Evolutionary conservation across 2,888 invertebrate genomes (phyloP).

Genomic region (Amblyjoppa proteus): DNA sequence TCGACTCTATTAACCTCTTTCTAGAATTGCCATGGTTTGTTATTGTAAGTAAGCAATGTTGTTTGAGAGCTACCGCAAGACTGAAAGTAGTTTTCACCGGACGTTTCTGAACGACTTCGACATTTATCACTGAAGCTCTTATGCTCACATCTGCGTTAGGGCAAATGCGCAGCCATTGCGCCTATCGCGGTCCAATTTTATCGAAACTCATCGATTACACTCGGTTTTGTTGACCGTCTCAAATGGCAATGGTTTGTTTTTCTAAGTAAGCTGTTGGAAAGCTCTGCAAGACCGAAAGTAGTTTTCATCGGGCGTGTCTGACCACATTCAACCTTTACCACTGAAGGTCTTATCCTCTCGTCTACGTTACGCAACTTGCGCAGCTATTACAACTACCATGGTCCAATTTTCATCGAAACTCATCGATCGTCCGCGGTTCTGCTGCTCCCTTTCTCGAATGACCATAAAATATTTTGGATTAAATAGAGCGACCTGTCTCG

Average conservation of each 20-base stretch:
- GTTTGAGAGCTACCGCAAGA: too few species aligned
- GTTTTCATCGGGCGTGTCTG: conserved; percentile 30
- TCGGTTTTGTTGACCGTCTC: background rate
- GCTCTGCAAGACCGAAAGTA: background rate
- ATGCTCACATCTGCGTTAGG: background rate
- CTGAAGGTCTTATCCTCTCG: background rate
- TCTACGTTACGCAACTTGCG: background rate
- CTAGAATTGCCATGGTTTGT: too few species aligned
- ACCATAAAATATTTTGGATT: background rate
- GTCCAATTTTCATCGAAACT: background rate
- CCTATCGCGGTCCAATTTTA: background rate
- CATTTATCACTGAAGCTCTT: conserved; percentile 22
- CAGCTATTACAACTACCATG: background rate
- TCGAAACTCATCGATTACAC: background rate
- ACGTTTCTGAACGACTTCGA: conserved; percentile 11
- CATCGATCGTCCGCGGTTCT: background rate
- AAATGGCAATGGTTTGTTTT: too few species aligned
- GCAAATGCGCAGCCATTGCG: background rate
- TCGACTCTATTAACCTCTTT: background rate
- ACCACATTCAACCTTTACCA: conserved; percentile 35
- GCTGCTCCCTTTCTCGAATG: background rate
- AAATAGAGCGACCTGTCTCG: background rate
- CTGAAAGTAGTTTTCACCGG: conserved; percentile 22
- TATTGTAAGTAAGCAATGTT: too few species aligned
- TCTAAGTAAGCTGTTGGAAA: too few species aligned